Base-by-base conservation (phyloP, 2,888 invertebrate species). In the Ecliptopera silaceata region DNA sequence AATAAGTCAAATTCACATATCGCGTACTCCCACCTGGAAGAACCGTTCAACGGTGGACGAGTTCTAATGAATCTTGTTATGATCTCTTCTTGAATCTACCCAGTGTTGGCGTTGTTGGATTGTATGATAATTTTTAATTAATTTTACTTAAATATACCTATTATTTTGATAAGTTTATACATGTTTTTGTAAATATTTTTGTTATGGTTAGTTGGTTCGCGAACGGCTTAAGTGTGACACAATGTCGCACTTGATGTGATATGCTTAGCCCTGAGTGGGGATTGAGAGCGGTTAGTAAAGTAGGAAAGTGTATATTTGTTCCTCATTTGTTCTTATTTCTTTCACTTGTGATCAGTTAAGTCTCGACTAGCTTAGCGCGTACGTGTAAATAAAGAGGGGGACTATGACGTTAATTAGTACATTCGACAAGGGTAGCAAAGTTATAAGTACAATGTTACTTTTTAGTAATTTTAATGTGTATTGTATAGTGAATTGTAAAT, bases 71-170 rank as follows among this genome's bases (percentile, higher is more conserved):
- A 91, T 91, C 91, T 91, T 84, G 82, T 83, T 79, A 85, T 90
- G 91, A 91, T 90, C 91, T 91, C 90, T 84, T 78, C 75, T 80
- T 79, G 90, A 90, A 90, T 90, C 90, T 90, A 75, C 89, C 90
- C 89, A 90, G 90, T 91, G 91, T 86, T 84, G 77, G 72, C 80
- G 77, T 86, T 84, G 86, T 83, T 86, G 87, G 84, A 83, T 77
- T 84, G 80, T 83, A 81, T 79, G 78, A 81, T 79, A 74, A 71
- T 81, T 77, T 80, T 75, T 70, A 77, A 77, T 84, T 79, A 81
- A 75, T 84, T 86, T 69, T 80, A 80, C 75, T 77, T 78, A 73
- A 73, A 72, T 73, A 70, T 76, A 68, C 34, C 34, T 82, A 42
- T 42, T 86, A 85, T 85, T 87, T 88, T 87, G 83, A 85, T 82